Evolutionary conservation across 2,113 vertebrate species (phyloP).

Genomic region (Clarias magur): DNA sequence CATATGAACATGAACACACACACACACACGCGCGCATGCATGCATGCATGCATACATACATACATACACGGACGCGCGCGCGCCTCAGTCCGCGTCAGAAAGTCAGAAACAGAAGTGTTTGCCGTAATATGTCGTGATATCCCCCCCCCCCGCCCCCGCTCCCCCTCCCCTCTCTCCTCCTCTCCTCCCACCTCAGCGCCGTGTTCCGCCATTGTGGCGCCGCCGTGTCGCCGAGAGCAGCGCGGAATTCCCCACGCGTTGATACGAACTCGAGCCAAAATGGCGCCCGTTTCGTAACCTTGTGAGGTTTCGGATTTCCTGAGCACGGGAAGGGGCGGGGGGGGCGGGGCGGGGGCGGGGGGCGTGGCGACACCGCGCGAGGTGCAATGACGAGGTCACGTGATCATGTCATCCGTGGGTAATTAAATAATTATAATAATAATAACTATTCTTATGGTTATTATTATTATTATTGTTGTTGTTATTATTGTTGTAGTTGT

Average conservation of each 20-base stretch:
- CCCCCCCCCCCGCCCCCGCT: constrained; percentile 42
- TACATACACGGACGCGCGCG: too few relatives aligned
- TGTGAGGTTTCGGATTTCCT: constrained; percentile 43
- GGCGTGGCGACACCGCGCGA: constrained; percentile 13
- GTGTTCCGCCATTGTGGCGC: constrained; percentile 67
- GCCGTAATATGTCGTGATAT: constrained; percentile 59
- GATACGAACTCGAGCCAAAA: constrained; percentile 57
- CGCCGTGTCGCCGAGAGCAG: background rate
- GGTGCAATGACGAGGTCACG: background rate
- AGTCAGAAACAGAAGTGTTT: constrained; percentile 66
- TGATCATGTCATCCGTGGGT: background rate
- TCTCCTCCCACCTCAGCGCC: background rate
- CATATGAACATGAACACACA: background rate
- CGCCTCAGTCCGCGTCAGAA: constrained; percentile 39
- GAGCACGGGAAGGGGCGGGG: background rate
- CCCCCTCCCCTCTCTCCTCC: constrained; percentile 52
- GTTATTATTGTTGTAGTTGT: background rate
- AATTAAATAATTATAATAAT: background rate
- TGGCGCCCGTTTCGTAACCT: constrained; percentile 64
- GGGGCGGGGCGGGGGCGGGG: background rate
- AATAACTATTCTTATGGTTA: background rate
- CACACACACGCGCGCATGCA: background rate
- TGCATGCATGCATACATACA: too few relatives aligned
- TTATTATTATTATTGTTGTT: background rate
- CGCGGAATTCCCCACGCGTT: constrained; percentile 4